A percentile compares a stretch with the other conserved stretches of the same genome.
phyloP scores from a whole-genome alignment of 2,113 vertebrate species.

The Probosciger aterrimus region DNA sequence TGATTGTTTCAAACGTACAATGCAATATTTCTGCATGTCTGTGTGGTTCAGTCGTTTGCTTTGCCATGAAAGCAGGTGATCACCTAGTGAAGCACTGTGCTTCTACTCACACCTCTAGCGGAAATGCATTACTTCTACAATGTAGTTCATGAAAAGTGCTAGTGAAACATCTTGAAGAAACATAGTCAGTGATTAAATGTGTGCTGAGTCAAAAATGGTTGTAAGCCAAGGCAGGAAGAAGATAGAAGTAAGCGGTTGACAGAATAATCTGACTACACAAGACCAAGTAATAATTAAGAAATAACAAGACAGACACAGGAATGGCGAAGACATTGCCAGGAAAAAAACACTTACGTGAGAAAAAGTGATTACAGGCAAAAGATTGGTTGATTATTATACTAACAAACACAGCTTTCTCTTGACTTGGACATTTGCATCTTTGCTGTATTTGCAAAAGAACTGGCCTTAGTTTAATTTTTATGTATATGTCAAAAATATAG shows the following conservation, averaged over 20 bases:
- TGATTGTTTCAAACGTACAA: neutral
- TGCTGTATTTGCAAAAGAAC: neutral
- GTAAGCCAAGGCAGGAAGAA: neutral
- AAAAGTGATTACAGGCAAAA: neutral
- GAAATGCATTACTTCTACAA: neutral
- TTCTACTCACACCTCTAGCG: neutral
- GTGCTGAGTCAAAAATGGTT: neutral
- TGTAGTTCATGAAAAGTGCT: neutral
- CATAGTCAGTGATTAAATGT: neutral
- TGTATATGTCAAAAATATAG: neutral
- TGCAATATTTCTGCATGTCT: neutral
- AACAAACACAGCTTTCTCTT: neutral
- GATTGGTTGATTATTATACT: neutral
- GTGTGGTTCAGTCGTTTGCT: neutral
- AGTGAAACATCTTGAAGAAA: neutral
- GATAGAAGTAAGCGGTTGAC: neutral
- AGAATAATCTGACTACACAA: neutral
- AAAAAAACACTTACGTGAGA: neutral
- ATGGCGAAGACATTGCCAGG: neutral
- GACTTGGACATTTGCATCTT: neutral
- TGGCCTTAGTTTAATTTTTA: neutral
- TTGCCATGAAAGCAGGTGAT: neutral
- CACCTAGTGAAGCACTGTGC: neutral
- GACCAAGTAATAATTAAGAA: neutral
- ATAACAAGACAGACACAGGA: neutral